These are phyloP conservation scores for Procambarus virginalis DNA, from an alignment of 1,140 invertebrate species.

Conservation along the genomic window DNA sequence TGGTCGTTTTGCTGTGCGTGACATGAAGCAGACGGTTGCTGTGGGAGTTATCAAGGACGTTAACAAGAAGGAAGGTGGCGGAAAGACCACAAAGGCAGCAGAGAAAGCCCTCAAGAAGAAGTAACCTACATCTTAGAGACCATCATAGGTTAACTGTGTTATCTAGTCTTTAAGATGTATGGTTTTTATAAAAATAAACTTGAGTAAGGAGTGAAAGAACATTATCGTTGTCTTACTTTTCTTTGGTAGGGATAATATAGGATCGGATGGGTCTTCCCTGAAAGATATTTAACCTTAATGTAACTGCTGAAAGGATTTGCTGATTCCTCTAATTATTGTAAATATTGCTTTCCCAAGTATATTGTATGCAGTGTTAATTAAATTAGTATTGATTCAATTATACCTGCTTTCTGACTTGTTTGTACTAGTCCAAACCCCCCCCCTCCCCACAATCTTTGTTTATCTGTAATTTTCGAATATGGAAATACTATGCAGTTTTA, in stretches of 20 bases:
- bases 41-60: conserved; percentile 97
- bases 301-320: too few relatives aligned
- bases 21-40: conserved; percentile 99
- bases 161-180: conserved; percentile 65
- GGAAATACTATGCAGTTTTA: too few relatives aligned
- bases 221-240: not conserved
- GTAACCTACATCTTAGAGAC: conserved; percentile 57
- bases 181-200: conserved; percentile 61
- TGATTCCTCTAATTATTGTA: too few relatives aligned
- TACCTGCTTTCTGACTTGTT: too few relatives aligned
- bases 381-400: too few relatives aligned
- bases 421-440: too few relatives aligned
- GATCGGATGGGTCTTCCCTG: too few relatives aligned
- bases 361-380: too few relatives aligned
- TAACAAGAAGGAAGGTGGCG: conserved; percentile 88
- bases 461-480: too few relatives aligned
- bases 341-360: too few relatives aligned
- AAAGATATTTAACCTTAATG: too few relatives aligned
- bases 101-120: conserved; percentile 95
- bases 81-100: conserved; percentile 97
- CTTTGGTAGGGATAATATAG: not conserved
- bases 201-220: conserved; percentile 20
- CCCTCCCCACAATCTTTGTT: too few relatives aligned
- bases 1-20: conserved; percentile 98
- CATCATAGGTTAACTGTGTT: conserved; percentile 54